Base-by-base conservation (phyloP, 2,113 vertebrate genomes). In the Litocranius walleri region DNA sequence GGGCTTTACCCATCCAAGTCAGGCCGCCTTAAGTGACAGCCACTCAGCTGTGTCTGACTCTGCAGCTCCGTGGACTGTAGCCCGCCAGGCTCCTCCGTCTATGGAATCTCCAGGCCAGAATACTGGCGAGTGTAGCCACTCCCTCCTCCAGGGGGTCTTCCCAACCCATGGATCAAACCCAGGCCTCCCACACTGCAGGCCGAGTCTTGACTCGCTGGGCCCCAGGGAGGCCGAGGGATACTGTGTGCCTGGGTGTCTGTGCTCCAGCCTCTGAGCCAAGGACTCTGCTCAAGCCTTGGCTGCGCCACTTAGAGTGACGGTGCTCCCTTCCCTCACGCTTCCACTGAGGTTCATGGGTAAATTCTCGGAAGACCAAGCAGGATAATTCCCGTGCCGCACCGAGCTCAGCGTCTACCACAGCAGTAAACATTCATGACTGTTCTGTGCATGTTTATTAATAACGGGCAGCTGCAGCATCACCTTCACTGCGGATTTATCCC, bases 221-320 rank as follows among this genome's bases (percentile, higher is more conserved):
- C 64, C n/a, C n/a, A 23, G 67, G 19, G n/a, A 71, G 19, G 10
- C n/a, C 2, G 0, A 40, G 15, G 36, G 36, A 45, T 23, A 10
- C 12, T 23, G 27, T 29, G 27, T 27, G 0, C 25, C 33, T 21
- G 33, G 12, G 74, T 1, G 10, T 77, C 7, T 1, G 3, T 5
- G 30, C 17, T 17, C 17, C 12, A 19, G 33, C 10, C 36, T 71
- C 54, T 2, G 40, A 45, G 4, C 1, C 62, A 13, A 27, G 15
- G 43, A 29, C 64, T 52, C 33, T 11, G 25, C 45, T 17, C 61
- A 52, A 2, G 33, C 0, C 1, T 43, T 4, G 77, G 29, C 29
- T 13, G n/a, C 14, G 1, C 6, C 30, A 2, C 25, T 7, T 8
- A 4, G 29, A 43, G 12, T 2, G 17, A 11, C 0, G 2, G 29